phyloP scores from a whole-genome alignment of 2,113 vertebrate species.

The Kryptolebias marmoratus region DNA sequence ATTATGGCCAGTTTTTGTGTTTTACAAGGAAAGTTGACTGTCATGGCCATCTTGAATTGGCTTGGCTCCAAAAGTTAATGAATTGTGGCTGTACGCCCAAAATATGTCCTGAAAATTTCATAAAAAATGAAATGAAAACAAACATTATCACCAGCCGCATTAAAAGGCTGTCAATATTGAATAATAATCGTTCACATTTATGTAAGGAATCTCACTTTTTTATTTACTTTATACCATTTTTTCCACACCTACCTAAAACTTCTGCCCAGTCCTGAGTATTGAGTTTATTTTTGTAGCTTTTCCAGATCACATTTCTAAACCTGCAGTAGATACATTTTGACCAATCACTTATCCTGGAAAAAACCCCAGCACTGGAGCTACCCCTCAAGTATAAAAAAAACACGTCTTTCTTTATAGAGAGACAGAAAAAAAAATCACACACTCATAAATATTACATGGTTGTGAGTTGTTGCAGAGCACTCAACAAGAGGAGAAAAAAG shows the following conservation, averaged over 20 bases:
- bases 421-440: conserved; percentile 23
- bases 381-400: conserved; percentile 31
- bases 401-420: conserved; percentile 42
- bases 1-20: no score
- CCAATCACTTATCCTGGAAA: conserved; percentile 3
- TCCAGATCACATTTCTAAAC: not conserved
- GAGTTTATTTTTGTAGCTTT: no score
- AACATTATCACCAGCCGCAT: no score
- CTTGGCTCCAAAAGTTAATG: no score
- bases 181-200: no score
- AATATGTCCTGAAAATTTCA: no score
- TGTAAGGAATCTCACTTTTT: no score
- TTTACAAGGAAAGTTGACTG: no score
- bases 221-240: not conserved
- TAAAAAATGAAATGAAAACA: no score
- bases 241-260: not conserved
- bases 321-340: conserved; percentile 4
- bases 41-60: no score
- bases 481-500: conserved; percentile 45
- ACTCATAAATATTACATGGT: conserved; percentile 66
- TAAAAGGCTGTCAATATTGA: no score
- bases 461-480: conserved; percentile 60
- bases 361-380: conserved; percentile 1
- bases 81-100: no score
- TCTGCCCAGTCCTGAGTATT: not conserved